Percentiles rank a stretch among this genome's conserved stretches.
Evolutionary conservation across 2,113 vertebrate species (phyloP).

Genomic region (Zosterops japonicus): DNA sequence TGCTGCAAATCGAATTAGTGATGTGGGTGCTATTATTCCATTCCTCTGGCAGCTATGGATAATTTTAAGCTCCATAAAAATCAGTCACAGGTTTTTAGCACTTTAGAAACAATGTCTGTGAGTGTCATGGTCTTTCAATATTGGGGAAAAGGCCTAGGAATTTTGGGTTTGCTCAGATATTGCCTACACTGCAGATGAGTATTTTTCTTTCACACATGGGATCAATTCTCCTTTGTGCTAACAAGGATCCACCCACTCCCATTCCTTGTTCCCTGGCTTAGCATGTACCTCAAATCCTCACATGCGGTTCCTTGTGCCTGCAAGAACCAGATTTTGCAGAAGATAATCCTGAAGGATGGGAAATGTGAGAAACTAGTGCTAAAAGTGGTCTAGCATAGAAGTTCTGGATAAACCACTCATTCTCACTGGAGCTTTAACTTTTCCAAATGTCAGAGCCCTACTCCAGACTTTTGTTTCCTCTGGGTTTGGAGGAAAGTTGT

Average conservation of each 20-base stretch:
- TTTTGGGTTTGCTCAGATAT: neutral
- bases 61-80: neutral
- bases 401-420: neutral
- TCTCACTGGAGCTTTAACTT: neutral
- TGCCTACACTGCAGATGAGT: neutral
- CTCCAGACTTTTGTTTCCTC: neutral
- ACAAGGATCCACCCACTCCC: neutral
- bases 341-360: neutral
- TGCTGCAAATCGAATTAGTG: neutral
- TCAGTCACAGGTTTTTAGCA: neutral
- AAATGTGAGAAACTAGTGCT: neutral
- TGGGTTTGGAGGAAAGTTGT: neutral
- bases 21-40: neutral
- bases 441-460: neutral
- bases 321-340: slow-evolving; percentile 18
- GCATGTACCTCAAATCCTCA: neutral
- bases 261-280: neutral
- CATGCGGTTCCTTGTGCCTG: neutral
- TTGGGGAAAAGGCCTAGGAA: neutral
- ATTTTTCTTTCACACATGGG: neutral
- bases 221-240: neutral
- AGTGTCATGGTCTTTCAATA: neutral
- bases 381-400: neutral
- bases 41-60: neutral
- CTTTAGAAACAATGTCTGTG: neutral